Conservation (phyloP, 37 sponge, comb jelly and placozoan genomes). For the Haliclona indistincta region DNA sequence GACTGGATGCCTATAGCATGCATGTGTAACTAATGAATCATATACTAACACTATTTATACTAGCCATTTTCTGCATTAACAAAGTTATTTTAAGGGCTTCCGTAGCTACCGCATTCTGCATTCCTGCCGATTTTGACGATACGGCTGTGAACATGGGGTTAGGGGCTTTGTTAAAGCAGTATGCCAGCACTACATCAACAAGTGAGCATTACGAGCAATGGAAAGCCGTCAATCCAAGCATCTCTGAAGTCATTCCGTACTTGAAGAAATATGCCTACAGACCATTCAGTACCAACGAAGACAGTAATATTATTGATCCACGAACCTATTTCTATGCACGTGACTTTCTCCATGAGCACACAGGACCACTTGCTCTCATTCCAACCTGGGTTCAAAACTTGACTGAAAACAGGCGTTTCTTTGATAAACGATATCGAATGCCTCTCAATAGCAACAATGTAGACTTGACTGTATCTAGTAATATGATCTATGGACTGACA, state of each 20-base stretch:
- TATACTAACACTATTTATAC: too few species aligned
- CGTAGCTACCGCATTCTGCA: conserved; percentile 16
- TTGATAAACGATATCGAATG: conserved; percentile 22
- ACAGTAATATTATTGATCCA: conserved; percentile 32
- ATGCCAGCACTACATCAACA: background rate
- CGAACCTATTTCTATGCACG: conserved; percentile 35
- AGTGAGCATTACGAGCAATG: conserved; percentile 6
- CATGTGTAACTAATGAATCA: too few species aligned
- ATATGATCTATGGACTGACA: conserved; percentile 41
- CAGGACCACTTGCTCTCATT: background rate
- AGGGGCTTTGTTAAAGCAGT: conserved; percentile 25
- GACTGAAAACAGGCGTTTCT: background rate
- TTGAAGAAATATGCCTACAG: conserved; percentile 37
- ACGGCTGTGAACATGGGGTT: conserved; percentile 59
- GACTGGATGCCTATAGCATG: too few species aligned
- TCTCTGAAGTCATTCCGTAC: background rate
- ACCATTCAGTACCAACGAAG: conserved; percentile 10
- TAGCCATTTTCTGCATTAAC: too few species aligned
- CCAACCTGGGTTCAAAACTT: conserved; percentile 32
- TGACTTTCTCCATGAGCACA: conserved; percentile 25
- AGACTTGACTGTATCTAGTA: conserved; percentile 32
- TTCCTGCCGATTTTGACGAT: conserved; percentile 59
- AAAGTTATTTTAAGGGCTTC: too few species aligned
- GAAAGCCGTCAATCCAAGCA: conserved; percentile 27
- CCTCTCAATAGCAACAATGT: conserved; percentile 42